Base-by-base conservation (phyloP, 2,797 vertebrate species). In the Nyctalus aviator region DNA sequence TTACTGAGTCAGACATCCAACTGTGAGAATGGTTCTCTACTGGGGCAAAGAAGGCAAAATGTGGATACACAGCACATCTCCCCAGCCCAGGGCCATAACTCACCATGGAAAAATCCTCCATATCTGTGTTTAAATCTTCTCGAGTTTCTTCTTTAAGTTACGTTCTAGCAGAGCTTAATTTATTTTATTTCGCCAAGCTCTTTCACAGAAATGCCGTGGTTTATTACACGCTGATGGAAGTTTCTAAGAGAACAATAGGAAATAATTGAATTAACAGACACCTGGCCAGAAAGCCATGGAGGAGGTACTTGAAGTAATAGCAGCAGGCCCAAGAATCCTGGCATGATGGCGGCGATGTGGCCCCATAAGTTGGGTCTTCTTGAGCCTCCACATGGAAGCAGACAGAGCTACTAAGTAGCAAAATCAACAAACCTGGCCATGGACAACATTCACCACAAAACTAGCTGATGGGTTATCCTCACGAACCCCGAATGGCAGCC, bases 1-100 rank as follows among this genome's bases (percentile, higher is more conserved):
- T 96, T 83, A 89, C 91, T 41, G 81, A 94, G 89, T 71, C 0
- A 17, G 91, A 95, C 55, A 46, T 55, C 94, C 96, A 83, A 55
- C 91, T 93, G 93, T 93, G 95, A 95, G 89, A 95, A 94, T 55
- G 69, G 41, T 69, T 96, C 59, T 88, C 64, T 30, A 14, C 41
- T 64, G 46, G 75, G 46, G 78, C 15, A 27, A 48, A 86, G 79
- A 94, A 90, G 57, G 66, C 48, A 84, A 68, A 94, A 68, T 88
- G 77, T 62, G 35, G 68, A 8, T 78, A 30, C 12, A 12, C 1
- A 1, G 64, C 14, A 6, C 11, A 57, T 48, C 71, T 93, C 9
- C 13, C 23, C 46, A 87, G 53, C 68, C 50, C 59, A 27, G 53
- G 53, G 55, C 46, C 46, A 25, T 73, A 83, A 64, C 69, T 95